Percentiles rank a stretch among this genome's conserved stretches.
These are phyloP conservation scores for Diaperis boleti DNA, from an alignment of 2,888 invertebrate species.

Conservation along the genomic window DNA sequence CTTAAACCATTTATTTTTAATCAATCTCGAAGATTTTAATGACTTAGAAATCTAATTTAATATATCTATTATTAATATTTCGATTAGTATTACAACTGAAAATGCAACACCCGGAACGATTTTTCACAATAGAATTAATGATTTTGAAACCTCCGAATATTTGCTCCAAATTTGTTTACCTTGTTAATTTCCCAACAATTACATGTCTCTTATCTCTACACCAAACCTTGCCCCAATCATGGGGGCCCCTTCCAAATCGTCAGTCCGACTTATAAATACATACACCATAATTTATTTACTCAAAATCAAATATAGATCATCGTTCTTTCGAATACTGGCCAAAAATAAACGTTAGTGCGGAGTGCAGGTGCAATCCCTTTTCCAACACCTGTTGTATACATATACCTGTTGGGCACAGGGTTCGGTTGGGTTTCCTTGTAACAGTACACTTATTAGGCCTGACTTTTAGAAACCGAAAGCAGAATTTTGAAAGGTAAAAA, in stretches of 20 bases:
- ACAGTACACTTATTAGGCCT: not conserved
- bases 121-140: no score
- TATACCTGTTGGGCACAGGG: not conserved
- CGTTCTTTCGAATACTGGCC: not conserved
- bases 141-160: not conserved
- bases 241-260: not conserved
- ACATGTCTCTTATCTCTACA: not conserved
- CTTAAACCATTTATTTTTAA: no score
- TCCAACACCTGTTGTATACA: conserved; percentile 2
- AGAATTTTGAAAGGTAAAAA: conserved; percentile 9
- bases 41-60: no score
- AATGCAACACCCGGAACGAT: no score
- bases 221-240: not conserved
- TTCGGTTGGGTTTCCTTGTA: not conserved
- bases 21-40: no score
- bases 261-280: not conserved
- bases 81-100: no score
- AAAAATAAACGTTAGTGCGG: not conserved
- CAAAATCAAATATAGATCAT: conserved; percentile 3
- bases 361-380: conserved; percentile 1
- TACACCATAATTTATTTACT: not conserved
- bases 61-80: no score
- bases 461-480: no score
- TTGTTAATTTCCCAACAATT: not conserved
- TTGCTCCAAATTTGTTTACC: not conserved